Base-by-base conservation (phyloP, 2,888 invertebrate genomes). In the Dynastes tityus region DNA sequence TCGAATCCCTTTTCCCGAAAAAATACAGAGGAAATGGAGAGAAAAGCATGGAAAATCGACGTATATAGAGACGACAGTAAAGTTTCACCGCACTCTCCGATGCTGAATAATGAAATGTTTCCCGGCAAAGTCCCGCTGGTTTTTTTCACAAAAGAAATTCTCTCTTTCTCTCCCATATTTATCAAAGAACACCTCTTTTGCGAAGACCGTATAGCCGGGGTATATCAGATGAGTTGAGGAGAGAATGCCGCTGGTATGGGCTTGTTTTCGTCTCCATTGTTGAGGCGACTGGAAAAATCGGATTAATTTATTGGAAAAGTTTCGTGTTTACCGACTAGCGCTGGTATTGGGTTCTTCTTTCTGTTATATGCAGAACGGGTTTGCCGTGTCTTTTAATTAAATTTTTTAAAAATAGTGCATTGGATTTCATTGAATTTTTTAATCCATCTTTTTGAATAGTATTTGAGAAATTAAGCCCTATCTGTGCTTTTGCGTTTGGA, bases 261-360 rank as follows among this genome's bases (percentile, higher is more conserved):
- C 16, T 27, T 22, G 55, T 58, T 58, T 58, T 58, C 55, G 16
- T 22, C 22, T 22, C 8, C 55, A 22, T 58, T 22, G 16, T 58
- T 16, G 22, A 8, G 16, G 22, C 16, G 8, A 8, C 55, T 22
- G 22, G 55, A 37, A 67, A 67, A 67, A 67, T 67, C 22, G 65
- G 65, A 67, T 67, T 67, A 67, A 67, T 67, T 67, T 67, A 67
- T 67, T 67, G 45, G 45, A 67, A 67, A 67, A 67, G 65, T 67
- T 67, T 67, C 37, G 40, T 67, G 22, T 67, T 67, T 67, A 45
- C 37, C 40, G 65, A 32, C 29, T 8, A 3, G 45, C 11, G 45
- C 8, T 8, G 22, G 55, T 58, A 22, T 51, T 53, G 16, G 55
- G 55, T 22, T 22, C 22, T 58, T 58, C 27, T 8, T 22, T 58